Base-by-base conservation (phyloP, 2,888 invertebrate genomes). In the Parelbella ahira region DNA sequence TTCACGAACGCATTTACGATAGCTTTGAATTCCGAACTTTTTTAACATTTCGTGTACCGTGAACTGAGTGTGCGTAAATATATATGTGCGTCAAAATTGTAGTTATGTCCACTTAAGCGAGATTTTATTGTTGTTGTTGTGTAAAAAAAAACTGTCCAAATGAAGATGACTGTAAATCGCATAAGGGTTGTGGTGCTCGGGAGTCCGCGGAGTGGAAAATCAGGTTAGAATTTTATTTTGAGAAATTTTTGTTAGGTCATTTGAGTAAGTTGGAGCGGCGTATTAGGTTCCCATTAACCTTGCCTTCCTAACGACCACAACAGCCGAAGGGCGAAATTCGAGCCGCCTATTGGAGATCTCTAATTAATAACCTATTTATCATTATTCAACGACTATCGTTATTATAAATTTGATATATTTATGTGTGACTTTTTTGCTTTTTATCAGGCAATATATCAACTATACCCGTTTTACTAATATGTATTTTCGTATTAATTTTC, bases 121-220 rank as follows among this genome's bases (percentile, higher is more conserved):
- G 50, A 61, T 61, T 71, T 66, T 18, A 9, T 18, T 58, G 50
- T 64, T 54, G 46, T 32, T 44, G 34, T 50, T 39, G 53, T 56
- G 54, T 34, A 51, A 67, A 62, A 58, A 48, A 65, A 77, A 69
- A 57, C 75, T 66, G 60, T 68, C 76, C 82, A 80, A 79, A 87
- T 87, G 87, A 87, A 87, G 86, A 93, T 93, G 93, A 93, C 93
- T 88, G 91, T 92, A 75, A 93, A 91, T 86, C 91, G 92, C 78
- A 93, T 93, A 83, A 90, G 92, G 89, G 93, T 93, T 78, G 93
- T 93, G 84, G 93, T 93, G 75, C 88, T 93, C 72, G 93, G 93
- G 67, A 91, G 92, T 74, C 90, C 93, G 64, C 89, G 91, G 68
- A 93, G 93, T 72, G 93, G 93, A 68, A 93, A 93, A 87, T 93